Evolutionary conservation across 2,888 invertebrate genomes (phyloP).

Genomic region (Drosophila aldrichi): DNA sequence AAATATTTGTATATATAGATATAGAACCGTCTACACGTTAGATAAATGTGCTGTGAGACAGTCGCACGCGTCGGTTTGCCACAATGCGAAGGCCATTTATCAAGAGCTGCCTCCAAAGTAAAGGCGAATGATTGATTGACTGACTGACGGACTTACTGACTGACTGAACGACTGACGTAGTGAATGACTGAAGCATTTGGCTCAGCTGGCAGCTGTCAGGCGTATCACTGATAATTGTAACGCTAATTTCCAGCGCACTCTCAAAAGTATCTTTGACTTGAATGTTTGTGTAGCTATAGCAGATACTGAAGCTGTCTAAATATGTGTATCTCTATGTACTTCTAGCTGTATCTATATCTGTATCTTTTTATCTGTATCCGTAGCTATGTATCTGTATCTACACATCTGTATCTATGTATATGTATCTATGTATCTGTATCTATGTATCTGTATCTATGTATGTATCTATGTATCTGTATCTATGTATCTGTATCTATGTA

Average conservation of each 20-base stretch:
- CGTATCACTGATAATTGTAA: constrained; percentile 67
- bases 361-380: constrained; percentile 15
- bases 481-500: background rate
- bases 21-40: constrained; percentile 59
- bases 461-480: background rate
- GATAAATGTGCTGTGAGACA: constrained; percentile 55
- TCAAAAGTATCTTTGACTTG: constrained; percentile 13
- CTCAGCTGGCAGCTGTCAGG: constrained; percentile 59
- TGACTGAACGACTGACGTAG: constrained; percentile 40
- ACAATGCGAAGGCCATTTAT: constrained; percentile 69
- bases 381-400: constrained; percentile 16
- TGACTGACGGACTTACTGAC: constrained; percentile 35
- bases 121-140: constrained; percentile 25
- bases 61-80: constrained; percentile 22
- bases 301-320: constrained; percentile 1
- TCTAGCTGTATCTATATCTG: background rate
- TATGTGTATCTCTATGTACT: background rate
- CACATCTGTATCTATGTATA: background rate
- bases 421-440: background rate
- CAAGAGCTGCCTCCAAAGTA: constrained; percentile 23
- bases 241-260: constrained; percentile 63
- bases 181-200: constrained; percentile 46
- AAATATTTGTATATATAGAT: background rate
- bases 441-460: background rate
- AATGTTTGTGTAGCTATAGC: constrained; percentile 27